phyloP scores from a whole-genome alignment of 2,797 vertebrate species.

The Ciconia nigra region DNA sequence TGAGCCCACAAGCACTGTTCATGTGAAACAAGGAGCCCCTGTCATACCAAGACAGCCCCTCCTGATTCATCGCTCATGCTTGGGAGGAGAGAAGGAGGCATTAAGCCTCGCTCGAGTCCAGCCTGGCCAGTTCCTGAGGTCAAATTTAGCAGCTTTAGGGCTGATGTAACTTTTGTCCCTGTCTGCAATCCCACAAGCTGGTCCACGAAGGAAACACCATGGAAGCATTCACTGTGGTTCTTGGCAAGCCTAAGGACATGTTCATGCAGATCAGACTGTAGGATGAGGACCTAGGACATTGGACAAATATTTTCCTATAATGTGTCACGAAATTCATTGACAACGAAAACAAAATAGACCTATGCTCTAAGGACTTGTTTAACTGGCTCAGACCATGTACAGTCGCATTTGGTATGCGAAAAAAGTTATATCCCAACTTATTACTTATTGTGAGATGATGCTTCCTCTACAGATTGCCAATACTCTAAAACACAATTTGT shows the following conservation, averaged over 20 bases:
- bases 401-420: background rate
- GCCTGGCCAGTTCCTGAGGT: background rate
- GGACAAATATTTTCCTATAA: background rate
- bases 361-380: background rate
- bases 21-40: background rate
- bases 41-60: background rate
- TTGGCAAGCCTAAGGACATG: background rate
- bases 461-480: background rate
- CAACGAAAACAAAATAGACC: background rate
- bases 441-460: background rate
- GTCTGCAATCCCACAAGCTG: background rate
- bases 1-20: background rate
- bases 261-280: background rate
- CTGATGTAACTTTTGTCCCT: background rate
- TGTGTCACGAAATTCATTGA: background rate
- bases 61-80: accelerated
- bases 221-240: background rate
- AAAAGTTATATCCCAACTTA: background rate
- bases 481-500: accelerated
- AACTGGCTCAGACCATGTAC: background rate
- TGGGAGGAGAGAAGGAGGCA: background rate
- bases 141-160: background rate
- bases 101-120: background rate
- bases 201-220: background rate
- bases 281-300: background rate